Evolutionary conservation across 2,113 vertebrate species (phyloP).

Genomic region (Ammodytes dubius): DNA sequence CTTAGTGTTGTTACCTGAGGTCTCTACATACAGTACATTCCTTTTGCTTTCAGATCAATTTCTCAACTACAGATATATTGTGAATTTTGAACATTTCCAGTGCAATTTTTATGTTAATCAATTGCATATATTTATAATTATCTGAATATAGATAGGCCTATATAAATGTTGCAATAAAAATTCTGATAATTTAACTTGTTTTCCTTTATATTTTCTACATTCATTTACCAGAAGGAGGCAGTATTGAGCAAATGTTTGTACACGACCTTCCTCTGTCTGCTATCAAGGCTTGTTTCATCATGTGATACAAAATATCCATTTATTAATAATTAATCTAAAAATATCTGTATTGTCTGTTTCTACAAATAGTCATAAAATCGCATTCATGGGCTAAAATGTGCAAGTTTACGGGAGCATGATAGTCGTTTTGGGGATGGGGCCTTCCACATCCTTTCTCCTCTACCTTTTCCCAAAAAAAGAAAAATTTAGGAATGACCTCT

Average conservation of each 20-base stretch:
- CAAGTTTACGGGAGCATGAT: neutral
- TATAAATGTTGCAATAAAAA: conserved; percentile 36
- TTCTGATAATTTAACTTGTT: neutral
- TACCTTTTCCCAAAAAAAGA: no score
- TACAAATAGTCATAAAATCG: neutral
- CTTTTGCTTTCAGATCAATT: conserved; percentile 21
- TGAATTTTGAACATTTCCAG: neutral
- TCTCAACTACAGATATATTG: conserved; percentile 13
- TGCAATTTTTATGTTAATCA: conserved; percentile 28
- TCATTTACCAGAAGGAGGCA: conserved; percentile 62
- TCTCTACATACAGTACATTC: neutral
- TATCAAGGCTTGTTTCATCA: conserved; percentile 37
- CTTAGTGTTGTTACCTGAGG: neutral
- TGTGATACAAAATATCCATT: conserved; percentile 15
- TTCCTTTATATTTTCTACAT: neutral
- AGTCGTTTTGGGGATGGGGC: neutral
- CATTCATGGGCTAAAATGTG: conserved; percentile 5
- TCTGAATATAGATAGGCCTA: conserved; percentile 7
- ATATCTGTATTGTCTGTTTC: conserved; percentile 5
- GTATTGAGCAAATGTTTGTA: conserved; percentile 44
- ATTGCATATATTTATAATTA: conserved; percentile 54
- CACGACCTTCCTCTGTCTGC: neutral
- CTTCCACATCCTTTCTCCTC: no score
- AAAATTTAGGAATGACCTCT: no score
- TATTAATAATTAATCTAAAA: conserved; percentile 22